These are phyloP conservation scores for Epinotia nisella DNA, from an alignment of 2,888 invertebrate genomes.

Conservation along the genomic window DNA sequence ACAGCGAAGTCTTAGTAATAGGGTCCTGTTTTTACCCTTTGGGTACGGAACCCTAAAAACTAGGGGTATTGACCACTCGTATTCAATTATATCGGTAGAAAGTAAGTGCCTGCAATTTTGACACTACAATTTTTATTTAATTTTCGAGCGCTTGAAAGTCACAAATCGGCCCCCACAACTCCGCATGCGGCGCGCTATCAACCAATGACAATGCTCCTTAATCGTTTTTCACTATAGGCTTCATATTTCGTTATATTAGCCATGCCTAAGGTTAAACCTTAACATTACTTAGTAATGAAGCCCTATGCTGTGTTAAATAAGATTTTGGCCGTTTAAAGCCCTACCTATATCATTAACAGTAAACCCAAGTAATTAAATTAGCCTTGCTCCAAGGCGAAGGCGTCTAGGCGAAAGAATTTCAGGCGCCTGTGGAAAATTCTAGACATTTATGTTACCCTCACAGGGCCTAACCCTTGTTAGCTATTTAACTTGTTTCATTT, in stretches of 20 bases:
- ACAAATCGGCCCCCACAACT: no score
- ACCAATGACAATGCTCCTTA: no score
- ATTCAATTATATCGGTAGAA: no score
- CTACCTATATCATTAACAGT: background rate
- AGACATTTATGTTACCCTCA: conserved; percentile 8
- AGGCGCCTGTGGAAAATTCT: background rate
- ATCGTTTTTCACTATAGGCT: background rate
- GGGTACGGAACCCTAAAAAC: no score
- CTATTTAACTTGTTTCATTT: conserved; percentile 25
- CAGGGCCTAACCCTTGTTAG: conserved; percentile 11
- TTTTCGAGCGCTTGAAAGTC: no score
- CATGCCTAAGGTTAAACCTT: background rate
- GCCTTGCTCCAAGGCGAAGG: background rate
- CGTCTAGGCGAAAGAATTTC: conserved; percentile 5
- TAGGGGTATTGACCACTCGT: no score
- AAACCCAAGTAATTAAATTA: conserved; percentile 15
- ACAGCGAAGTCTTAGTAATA: no score
- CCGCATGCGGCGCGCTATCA: no score
- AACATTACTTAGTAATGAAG: conserved; percentile 5
- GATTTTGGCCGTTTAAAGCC: background rate
- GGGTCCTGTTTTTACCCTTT: no score
- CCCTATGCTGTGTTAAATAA: background rate
- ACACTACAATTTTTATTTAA: no score
- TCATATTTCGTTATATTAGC: background rate
- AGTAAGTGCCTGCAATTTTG: no score